Base-by-base conservation (phyloP, 2,113 vertebrate species). In the Lipotes vexillifer region DNA sequence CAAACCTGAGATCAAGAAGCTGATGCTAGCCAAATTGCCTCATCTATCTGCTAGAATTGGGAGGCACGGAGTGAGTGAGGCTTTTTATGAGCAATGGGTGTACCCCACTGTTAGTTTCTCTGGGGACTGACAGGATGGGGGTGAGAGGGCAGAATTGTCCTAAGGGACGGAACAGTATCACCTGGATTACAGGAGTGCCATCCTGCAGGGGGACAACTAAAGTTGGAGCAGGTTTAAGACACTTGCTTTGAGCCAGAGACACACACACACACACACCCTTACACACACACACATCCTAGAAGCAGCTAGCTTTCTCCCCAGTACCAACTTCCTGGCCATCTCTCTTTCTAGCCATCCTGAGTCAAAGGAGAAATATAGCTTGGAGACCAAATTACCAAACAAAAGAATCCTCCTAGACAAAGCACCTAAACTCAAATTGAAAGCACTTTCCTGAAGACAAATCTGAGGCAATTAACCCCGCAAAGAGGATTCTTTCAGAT, bases 1-100 rank as follows among this genome's bases (percentile, higher is more conserved):
- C 97, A 97, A 98, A 97, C 96, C 0, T 33, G 68, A 98, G 97
- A 98, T 97, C 97, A 97, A 97, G 96, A 97, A 97, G 90, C 98
- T 92, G 61, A 69, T 77, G 97, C 98, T 98, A 63, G 74, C 84
- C 74, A 83, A 97, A 98, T 98, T 90, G 90, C 97, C 98, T 96
- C 97, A 94, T 97, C 97, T 97, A 69, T 94, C 97, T 98, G 96
- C 97, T 98, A 92, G 96, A 92, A 75, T 15, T 23, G 59, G 38
- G 94, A 98, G 97, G 68, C 83, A 21, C 25, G 1, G 77, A 31
- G 31, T 63, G 80, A 92, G 23, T 11, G 82, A 88, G 44, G 88
- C 89, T 96, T 97, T 98, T 97, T 92, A 83, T 6, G 74, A 89
- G 27, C 94, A 97, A 94, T 83, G 93, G 57, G 82, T 68, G 44